Base-by-base conservation (phyloP, 1,140 invertebrate genomes). In the Drosophila nannoptera region DNA sequence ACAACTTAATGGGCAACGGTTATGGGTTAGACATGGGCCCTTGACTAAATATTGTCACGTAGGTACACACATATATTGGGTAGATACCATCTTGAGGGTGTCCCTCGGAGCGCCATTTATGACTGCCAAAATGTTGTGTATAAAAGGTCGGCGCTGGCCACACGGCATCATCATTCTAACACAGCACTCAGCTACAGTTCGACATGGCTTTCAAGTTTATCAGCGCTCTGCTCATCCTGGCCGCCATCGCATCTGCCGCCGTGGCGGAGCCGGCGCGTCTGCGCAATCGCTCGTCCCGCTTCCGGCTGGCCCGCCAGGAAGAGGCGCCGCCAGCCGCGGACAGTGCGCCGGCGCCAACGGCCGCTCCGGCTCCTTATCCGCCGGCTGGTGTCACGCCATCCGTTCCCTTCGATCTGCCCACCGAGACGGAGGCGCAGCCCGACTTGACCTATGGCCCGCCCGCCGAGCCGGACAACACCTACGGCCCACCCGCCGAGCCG, bases 31-130 rank as follows among this genome's bases (percentile, higher is more conserved):
- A 80, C 77, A 80, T 83, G 69, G 77, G 81, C 73, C 80, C 80
- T 81, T 84, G 80, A 71, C 69, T 56, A 84, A 84, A 84, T 84
- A 84, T 86, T 86, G 80, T 84, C 80, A 84, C 80, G 80, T 73
- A 63, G 31, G 33, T 40, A 31, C 35, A 54, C 40, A 12, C 8
- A 42, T 42, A n/a, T n/a, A n/a, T n/a, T 22, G 1, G 29, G 36
- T 68, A 33, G 59, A 31, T 69, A 53, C 53, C 56, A 74, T 67
- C 71, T 43, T 70, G 66, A 73, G 48, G 69, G 49, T 77, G 81
- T 77, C 76, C 80, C 77, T 77, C 69, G 43, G 5, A 11, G 22
- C 29, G 61, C 80, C 80, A 84, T 77, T 80, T 84, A 74, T 74
- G 69, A 80, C 29, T 65, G 66, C 62, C 56, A 46, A 55, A 80